Evolutionary conservation across 1,140 invertebrate species (phyloP).

Genomic region (Periplaneta americana): DNA sequence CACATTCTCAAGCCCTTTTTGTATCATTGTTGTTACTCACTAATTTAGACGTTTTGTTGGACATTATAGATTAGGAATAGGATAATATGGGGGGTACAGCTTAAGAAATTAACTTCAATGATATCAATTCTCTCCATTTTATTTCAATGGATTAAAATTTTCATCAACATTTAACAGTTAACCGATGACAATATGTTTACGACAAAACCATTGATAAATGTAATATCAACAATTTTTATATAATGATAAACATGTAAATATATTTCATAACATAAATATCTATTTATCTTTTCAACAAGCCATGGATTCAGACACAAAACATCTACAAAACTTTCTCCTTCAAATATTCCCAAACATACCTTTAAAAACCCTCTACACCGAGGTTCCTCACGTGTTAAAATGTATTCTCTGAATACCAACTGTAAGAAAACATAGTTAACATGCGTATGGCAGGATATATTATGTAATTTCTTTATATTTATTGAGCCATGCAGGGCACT

Average conservation of each 20-base stretch:
- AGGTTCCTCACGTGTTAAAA: background rate
- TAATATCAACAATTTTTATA: background rate
- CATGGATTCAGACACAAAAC: background rate
- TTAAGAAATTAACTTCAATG: no score
- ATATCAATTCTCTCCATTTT: background rate
- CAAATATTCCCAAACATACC: background rate
- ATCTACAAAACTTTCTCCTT: background rate
- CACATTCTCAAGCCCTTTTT: no score
- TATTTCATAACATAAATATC: background rate
- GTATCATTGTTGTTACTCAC: no score
- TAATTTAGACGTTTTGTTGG: no score
- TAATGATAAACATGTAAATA: background rate
- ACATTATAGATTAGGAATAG: no score
- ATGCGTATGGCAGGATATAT: background rate
- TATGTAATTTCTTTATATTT: background rate
- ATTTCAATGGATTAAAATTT: background rate
- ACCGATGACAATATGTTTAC: background rate
- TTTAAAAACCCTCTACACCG: background rate
- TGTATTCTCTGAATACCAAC: background rate
- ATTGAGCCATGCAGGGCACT: background rate
- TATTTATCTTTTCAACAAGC: background rate
- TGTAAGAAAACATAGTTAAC: background rate
- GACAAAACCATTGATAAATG: background rate
- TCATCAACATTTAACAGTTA: background rate
- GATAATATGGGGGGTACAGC: no score